phyloP scores from a whole-genome alignment of 2,113 vertebrate species.

The Vulpes vulpes region DNA sequence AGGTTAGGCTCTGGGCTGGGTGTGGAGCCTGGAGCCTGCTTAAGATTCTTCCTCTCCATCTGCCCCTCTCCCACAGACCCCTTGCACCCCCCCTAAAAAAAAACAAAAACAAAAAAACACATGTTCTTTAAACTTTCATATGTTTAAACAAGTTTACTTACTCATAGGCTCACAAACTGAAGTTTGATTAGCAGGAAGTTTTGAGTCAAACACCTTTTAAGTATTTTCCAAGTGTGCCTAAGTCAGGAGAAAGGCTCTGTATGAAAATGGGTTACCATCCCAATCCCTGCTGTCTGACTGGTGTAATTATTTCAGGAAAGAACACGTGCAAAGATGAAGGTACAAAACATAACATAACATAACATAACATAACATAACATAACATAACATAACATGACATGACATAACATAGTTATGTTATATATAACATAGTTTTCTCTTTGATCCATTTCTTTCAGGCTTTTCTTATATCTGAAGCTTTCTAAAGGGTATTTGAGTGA shows the following conservation, averaged over 20 bases:
- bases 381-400: too few relatives aligned
- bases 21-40: not conserved
- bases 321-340: not conserved
- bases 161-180: not conserved
- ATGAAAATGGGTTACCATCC: not conserved
- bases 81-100: not conserved
- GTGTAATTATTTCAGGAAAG: constrained; percentile 62
- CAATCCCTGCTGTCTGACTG: constrained; percentile 30
- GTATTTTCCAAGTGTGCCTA: not conserved
- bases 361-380: too few relatives aligned
- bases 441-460: constrained; percentile 54
- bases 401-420: too few relatives aligned
- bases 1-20: not conserved
- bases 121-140: not conserved
- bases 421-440: constrained; percentile 12
- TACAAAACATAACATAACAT: not conserved
- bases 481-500: constrained; percentile 65
- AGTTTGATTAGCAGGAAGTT: not conserved
- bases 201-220: not conserved
- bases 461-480: constrained; percentile 71
- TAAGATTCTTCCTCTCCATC: too few relatives aligned
- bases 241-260: not conserved
- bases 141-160: not conserved
- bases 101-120: too few relatives aligned
- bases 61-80: not conserved